These are phyloP conservation scores for Ommatoiulus sabulosus DNA, from an alignment of 2,888 invertebrate species.

Conservation along the genomic window DNA sequence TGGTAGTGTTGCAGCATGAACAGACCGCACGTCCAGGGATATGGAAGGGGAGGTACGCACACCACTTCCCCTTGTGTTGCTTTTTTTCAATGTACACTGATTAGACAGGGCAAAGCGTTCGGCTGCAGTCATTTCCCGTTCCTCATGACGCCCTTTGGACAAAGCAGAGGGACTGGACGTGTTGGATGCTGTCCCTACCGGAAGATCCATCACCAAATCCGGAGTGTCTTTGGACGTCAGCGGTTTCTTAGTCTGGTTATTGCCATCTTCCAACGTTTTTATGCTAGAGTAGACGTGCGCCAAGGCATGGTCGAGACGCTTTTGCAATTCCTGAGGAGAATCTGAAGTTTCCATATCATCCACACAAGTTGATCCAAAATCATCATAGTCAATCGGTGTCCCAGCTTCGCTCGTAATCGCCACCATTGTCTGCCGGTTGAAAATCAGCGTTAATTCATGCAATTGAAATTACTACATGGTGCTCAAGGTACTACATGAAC, in stretches of 20 bases:
- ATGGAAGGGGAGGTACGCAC: constrained; percentile 32
- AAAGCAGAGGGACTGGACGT: constrained; percentile 65
- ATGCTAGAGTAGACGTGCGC: constrained; percentile 68
- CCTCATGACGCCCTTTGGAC: constrained; percentile 63
- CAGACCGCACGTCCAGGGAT: background rate
- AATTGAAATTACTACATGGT: background rate
- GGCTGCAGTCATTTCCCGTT: constrained; percentile 76
- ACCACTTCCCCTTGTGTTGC: constrained; percentile 58
- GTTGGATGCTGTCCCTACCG: constrained; percentile 66
- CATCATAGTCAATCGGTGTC: background rate
- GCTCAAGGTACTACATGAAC: too few relatives aligned
- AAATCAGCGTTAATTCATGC: background rate
- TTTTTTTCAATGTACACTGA: constrained; percentile 81
- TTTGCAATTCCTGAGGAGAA: constrained; percentile 55
- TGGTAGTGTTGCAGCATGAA: constrained; percentile 59
- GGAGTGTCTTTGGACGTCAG: constrained; percentile 73
- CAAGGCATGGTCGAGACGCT: constrained; percentile 67
- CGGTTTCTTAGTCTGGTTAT: constrained; percentile 56
- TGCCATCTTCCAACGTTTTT: constrained; percentile 64
- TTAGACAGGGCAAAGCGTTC: constrained; percentile 83
- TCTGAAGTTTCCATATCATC: background rate
- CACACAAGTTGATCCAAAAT: constrained; percentile 38
- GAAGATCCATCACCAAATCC: constrained; percentile 86
- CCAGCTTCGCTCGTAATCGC: background rate
- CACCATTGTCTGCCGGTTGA: background rate